Evolutionary conservation across 2,797 vertebrate species (phyloP).

Genomic region (Okamejei kenojei): DNA sequence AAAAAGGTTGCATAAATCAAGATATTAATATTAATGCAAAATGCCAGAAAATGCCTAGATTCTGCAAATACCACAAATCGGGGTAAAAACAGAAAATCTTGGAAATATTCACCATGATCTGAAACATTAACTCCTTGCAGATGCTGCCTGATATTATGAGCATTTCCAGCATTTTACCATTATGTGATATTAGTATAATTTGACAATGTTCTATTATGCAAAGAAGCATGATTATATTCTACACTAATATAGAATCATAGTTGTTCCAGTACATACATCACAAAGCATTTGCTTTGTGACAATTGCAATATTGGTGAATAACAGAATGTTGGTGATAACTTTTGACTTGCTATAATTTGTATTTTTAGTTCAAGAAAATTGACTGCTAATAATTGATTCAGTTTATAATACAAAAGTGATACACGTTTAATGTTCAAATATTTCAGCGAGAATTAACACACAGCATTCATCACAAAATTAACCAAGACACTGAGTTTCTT

Average conservation of each 20-base stretch:
- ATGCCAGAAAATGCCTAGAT: no score
- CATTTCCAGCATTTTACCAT: no score
- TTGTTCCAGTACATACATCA: neutral
- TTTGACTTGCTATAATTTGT: neutral
- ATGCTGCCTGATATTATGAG: neutral
- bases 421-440: neutral
- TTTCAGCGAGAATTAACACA: neutral
- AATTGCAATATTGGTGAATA: neutral
- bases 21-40: neutral
- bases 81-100: no score
- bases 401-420: neutral
- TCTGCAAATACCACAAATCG: no score
- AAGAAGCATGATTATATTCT: neutral
- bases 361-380: neutral
- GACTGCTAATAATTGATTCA: neutral
- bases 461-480: slow-evolving; percentile 21
- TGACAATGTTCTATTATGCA: neutral
- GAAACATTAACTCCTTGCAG: no score
- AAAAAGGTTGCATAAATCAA: neutral
- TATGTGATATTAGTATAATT: neutral
- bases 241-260: neutral
- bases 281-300: neutral
- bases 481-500: neutral
- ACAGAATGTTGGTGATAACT: neutral
- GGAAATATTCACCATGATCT: no score